These are phyloP conservation scores for Gryllus longicercus DNA, from an alignment of 2,888 invertebrate genomes.

Conservation along the genomic window DNA sequence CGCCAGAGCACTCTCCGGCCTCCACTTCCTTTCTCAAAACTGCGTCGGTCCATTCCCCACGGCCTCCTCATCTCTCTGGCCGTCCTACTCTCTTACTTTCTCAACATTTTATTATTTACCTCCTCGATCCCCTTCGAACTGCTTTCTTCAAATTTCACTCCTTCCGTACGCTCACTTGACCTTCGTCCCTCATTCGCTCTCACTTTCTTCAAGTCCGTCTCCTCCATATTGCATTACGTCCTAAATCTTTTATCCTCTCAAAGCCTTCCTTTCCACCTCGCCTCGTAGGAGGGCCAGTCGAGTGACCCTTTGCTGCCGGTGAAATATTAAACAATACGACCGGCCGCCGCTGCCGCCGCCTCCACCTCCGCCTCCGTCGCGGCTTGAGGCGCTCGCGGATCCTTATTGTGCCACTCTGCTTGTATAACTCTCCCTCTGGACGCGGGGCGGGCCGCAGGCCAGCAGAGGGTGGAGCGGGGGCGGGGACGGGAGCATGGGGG, in stretches of 20 bases:
- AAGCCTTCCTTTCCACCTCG: slow-evolving; percentile 17
- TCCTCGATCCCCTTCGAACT: background rate
- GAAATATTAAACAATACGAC: slow-evolving; percentile 17
- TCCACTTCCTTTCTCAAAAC: too few relatives aligned
- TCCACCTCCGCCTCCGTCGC: background rate
- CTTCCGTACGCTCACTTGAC: background rate
- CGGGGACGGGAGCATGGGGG: background rate
- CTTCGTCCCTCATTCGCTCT: background rate
- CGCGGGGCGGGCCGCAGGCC: background rate
- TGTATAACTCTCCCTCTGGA: background rate
- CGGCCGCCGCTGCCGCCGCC: background rate
- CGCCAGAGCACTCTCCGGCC: too few relatives aligned
- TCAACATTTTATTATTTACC: background rate
- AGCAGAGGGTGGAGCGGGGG: background rate
- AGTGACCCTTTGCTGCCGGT: background rate
- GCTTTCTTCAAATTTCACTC: background rate
- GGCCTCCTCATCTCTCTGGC: background rate
- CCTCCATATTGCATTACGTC: background rate
- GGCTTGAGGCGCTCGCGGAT: background rate
- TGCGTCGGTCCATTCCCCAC: background rate
- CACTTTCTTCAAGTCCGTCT: slow-evolving; percentile 4
- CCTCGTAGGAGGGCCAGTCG: background rate
- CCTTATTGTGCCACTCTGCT: background rate
- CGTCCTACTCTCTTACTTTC: background rate
- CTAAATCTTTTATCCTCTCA: slow-evolving; percentile 1